Evolutionary conservation across 2,113 vertebrate genomes (phyloP), one percentile per base, ranked within the genome.

Genomic region (Leptosomus discolor): DNA sequence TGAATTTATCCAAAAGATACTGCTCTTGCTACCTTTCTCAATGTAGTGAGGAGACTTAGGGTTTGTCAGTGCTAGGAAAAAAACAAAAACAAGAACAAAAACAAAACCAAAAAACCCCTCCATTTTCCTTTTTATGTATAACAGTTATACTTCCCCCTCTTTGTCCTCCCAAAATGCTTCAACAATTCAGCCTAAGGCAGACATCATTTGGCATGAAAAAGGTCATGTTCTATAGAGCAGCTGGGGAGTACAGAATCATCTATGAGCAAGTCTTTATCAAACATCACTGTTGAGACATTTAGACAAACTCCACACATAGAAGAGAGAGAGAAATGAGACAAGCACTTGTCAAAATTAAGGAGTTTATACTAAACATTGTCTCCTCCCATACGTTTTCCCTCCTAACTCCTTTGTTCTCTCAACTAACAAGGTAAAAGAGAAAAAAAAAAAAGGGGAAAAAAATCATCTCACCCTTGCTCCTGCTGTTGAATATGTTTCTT

Each of bases 41-140:
- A 3, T 4, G 48, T 8, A 18, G 48, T 21, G 13, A 88, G 20
- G 11, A 67, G 26, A 80, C 12, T 67, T 85, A 27, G n/a, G 13
- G 3, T 64, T 80, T 80, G 45, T 84, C 41, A 30, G 37, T 60
- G 12, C 11, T 60, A 69, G n/a, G 7, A 48, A 69, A 45, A 24
- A 68, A 56, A n/a, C n/a, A n/a, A n/a, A n/a, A n/a, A n/a, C n/a
- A n/a, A n/a, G n/a, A n/a, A n/a, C n/a, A n/a, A n/a, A n/a, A n/a
- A n/a, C n/a, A n/a, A n/a, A n/a, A n/a, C n/a, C n/a, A 39, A 41
- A 19, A 11, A 5, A 1, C 2, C 0, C 36, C 5, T 5, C 43
- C 5, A 30, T 57, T 53, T 61, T 34, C 34, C 12, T 57, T 20
- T 85, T 93, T 51, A 36, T 0, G 0, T 70, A 45, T 27, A 88